Evolutionary conservation across 2,797 vertebrate genomes (phyloP).

Genomic region (Luscinia luscinia): DNA sequence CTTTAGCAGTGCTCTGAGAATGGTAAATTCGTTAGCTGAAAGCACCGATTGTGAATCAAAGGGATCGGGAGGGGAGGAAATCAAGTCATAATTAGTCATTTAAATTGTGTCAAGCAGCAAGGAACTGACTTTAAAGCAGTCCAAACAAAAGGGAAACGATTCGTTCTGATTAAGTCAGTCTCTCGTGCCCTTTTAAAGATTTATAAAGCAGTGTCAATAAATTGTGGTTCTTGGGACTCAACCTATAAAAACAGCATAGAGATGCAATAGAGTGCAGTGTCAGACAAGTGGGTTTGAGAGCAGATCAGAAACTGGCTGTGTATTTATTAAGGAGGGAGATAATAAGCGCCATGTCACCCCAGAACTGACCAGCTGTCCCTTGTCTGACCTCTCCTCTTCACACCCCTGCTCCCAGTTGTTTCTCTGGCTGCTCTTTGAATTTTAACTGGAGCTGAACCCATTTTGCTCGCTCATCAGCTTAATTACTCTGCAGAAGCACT

Average conservation of each 20-base stretch:
- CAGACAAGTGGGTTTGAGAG: constrained; percentile 1
- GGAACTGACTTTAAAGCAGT: constrained; percentile 55
- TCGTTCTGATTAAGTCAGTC: constrained; percentile 46
- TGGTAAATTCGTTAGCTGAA: constrained; percentile 51
- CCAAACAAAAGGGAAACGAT: constrained; percentile 48
- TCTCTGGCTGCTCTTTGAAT: not conserved
- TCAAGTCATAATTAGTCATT: constrained; percentile 63
- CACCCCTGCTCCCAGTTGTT: not conserved
- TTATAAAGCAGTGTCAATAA: constrained; percentile 61
- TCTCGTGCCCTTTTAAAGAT: constrained; percentile 62
- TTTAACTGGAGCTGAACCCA: not conserved
- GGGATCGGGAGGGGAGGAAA: constrained; percentile 47
- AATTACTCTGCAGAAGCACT: constrained; percentile 59
- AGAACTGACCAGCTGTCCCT: constrained; percentile 12
- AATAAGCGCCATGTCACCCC: not conserved
- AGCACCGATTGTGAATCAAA: constrained; percentile 60
- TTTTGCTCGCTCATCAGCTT: constrained; percentile 36
- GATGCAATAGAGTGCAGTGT: not conserved
- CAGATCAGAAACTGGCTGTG: constrained; percentile 21
- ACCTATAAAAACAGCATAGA: constrained; percentile 28
- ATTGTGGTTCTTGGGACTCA: constrained; percentile 34
- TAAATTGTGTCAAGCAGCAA: constrained; percentile 49
- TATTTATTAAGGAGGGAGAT: constrained; percentile 16
- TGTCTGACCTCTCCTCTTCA: not conserved
- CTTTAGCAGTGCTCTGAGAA: constrained; percentile 30